These are phyloP conservation scores for Aspidiotus rigidus DNA, from an alignment of 2,888 invertebrate genomes.

Conservation along the genomic window DNA sequence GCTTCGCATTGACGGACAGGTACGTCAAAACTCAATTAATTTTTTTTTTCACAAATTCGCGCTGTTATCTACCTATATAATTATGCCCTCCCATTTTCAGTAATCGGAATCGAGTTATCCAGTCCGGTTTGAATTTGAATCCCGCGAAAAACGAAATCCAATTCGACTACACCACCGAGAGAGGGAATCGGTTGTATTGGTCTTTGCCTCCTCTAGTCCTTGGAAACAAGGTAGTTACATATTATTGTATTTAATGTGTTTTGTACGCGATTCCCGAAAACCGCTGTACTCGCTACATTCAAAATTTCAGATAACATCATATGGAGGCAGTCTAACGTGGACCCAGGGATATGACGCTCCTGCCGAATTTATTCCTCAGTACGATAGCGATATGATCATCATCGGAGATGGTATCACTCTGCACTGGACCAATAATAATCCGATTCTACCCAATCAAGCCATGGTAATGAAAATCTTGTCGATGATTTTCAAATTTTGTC, in stretches of 20 bases:
- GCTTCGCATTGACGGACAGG: constrained; percentile 51
- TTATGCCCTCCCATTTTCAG: constrained; percentile 39
- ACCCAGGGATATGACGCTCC: constrained; percentile 59
- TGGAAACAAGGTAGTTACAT: constrained; percentile 46
- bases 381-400: constrained; percentile 73
- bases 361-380: constrained; percentile 48
- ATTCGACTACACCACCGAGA: constrained; percentile 48
- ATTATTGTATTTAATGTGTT: no score
- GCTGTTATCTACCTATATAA: not conserved
- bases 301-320: constrained; percentile 59
- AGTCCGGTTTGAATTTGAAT: constrained; percentile 49
- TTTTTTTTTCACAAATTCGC: not conserved
- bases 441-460: constrained; percentile 9
- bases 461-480: not conserved
- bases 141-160: constrained; percentile 54
- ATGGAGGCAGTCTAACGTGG: constrained; percentile 71
- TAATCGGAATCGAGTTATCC: constrained; percentile 44
- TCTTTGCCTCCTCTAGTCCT: constrained; percentile 60
- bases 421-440: constrained; percentile 39
- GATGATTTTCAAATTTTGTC: not conserved
- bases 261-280: no score
- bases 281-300: not conserved
- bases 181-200: constrained; percentile 57
- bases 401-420: constrained; percentile 67
- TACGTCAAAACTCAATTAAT: not conserved